Percentiles rank a stretch among this genome's conserved stretches.
Conservation (phyloP, 2,113 vertebrate species). For the Carlito syrichta region DNA sequence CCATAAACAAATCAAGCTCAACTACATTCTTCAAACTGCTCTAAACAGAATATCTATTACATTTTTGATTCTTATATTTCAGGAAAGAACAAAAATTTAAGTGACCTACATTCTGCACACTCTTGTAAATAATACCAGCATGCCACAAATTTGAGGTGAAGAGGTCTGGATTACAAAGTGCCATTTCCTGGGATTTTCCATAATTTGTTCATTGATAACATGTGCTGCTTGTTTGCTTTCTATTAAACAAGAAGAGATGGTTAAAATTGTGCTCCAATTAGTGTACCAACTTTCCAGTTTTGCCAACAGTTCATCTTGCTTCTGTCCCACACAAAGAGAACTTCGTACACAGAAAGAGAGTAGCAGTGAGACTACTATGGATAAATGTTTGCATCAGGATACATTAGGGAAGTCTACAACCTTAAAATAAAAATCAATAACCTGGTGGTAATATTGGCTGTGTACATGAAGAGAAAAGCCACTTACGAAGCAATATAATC, state of each 20-base stretch:
- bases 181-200: not conserved
- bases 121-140: not conserved
- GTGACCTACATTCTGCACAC: not conserved
- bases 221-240: not conserved
- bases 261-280: not conserved
- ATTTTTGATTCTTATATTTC: not conserved
- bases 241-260: not conserved
- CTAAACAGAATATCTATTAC: not conserved
- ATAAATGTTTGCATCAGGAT: not conserved
- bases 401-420: not conserved
- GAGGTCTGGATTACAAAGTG: not conserved
- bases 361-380: not conserved
- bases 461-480: not conserved
- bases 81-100: not conserved
- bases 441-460: not conserved
- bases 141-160: not conserved
- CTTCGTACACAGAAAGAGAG: not conserved
- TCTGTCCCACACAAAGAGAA: not conserved
- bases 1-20: not conserved
- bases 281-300: not conserved
- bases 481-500: not conserved
- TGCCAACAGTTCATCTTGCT: not conserved
- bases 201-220: not conserved
- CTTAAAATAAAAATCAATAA: not conserved
- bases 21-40: not conserved